Evolutionary conservation across 2,888 invertebrate species (phyloP).

Genomic region (Serripes groenlandicus): DNA sequence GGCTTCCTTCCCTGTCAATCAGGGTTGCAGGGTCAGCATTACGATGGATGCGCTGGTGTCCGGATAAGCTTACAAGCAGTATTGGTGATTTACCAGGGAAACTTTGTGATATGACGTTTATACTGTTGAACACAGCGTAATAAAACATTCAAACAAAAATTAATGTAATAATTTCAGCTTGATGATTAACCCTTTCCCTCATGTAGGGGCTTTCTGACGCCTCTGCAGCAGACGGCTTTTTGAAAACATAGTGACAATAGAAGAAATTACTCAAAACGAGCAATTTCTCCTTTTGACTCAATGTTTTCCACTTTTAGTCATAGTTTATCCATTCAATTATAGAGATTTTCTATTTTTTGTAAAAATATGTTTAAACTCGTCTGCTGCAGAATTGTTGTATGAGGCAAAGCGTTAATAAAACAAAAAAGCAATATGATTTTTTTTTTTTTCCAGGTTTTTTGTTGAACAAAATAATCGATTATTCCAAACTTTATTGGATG

Average conservation of each 20-base stretch:
- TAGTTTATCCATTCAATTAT: too few species aligned
- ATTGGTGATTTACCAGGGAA: too few species aligned
- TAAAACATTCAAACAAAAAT: background rate
- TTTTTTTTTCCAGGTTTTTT: slow-evolving; percentile 84
- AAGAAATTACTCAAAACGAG: background rate
- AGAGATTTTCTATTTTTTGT: too few species aligned
- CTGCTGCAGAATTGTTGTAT: too few species aligned
- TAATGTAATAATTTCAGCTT: background rate
- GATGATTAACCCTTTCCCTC: background rate
- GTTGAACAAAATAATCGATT: slow-evolving; percentile 85
- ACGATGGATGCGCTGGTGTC: background rate
- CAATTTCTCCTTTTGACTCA: slow-evolving; percentile 1
- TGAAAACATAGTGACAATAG: background rate
- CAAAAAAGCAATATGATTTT: too few species aligned
- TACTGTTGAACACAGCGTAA: background rate
- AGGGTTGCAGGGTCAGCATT: too few species aligned
- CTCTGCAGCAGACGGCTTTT: background rate
- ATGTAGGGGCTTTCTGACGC: background rate
- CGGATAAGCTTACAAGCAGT: too few species aligned
- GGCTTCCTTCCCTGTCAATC: too few species aligned
- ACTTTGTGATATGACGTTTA: background rate
- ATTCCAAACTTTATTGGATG: slow-evolving; percentile 85
- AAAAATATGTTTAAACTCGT: too few species aligned
- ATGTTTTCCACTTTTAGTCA: background rate
- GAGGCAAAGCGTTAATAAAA: too few species aligned